phyloP scores from a whole-genome alignment of 2,888 invertebrate genomes.

The Dimorphilus gyrociliatus region DNA sequence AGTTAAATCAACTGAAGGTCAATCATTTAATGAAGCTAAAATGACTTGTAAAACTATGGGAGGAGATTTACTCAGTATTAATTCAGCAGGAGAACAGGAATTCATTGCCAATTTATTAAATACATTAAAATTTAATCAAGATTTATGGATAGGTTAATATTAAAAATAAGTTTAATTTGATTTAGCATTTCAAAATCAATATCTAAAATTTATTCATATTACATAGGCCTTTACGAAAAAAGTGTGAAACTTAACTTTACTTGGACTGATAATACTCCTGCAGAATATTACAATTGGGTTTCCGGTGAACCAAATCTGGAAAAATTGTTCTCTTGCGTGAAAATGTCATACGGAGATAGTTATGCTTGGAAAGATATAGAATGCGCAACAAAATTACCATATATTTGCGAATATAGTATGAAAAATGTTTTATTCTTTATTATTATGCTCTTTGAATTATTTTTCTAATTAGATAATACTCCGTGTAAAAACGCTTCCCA shows the following conservation, averaged over 20 bases:
- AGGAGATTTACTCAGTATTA: constrained; percentile 4
- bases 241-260: background rate
- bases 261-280: constrained; percentile 1
- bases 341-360: background rate
- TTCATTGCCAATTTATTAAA: constrained; percentile 1
- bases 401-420: constrained; percentile 2
- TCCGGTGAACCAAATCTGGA: background rate
- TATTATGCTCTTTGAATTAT: too few relatives aligned
- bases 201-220: too few relatives aligned
- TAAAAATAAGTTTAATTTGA: too few relatives aligned
- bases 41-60: constrained; percentile 4
- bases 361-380: constrained; percentile 2
- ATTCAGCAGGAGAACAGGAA: background rate
- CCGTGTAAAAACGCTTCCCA: background rate
- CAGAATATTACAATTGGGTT: constrained; percentile 2
- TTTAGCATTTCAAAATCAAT: too few relatives aligned
- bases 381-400: background rate
- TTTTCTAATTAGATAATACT: constrained; percentile 1
- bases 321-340: background rate
- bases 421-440: too few relatives aligned
- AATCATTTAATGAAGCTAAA: background rate
- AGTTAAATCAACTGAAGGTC: constrained; percentile 1
- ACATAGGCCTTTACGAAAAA: background rate
- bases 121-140: background rate
- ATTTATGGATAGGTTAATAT: constrained; percentile 6